Evolutionary conservation across 1,140 invertebrate genomes (phyloP).

Genomic region (Heliconius eleuchia): DNA sequence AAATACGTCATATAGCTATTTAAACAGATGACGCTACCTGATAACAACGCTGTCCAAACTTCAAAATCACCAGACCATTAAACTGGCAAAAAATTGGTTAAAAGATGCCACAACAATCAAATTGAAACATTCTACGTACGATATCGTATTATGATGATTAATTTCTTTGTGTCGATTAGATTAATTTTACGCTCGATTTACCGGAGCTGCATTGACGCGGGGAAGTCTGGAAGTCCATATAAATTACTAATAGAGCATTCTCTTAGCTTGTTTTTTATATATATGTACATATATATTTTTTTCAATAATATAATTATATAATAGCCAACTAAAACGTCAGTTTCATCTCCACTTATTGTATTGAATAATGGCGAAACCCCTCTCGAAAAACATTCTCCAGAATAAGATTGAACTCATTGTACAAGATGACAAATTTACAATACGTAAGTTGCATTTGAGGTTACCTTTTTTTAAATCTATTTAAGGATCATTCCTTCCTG

Average conservation of each 20-base stretch:
- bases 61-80: slow-evolving; percentile 16
- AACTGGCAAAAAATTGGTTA: slow-evolving; percentile 12
- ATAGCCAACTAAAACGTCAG: too few relatives aligned
- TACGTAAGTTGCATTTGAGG: too few relatives aligned
- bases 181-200: slow-evolving; percentile 14
- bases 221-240: not conserved
- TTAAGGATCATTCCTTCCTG: too few relatives aligned
- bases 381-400: too few relatives aligned
- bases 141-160: slow-evolving; percentile 11
- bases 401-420: too few relatives aligned
- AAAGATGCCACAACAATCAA: slow-evolving; percentile 7
- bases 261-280: not conserved
- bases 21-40: not conserved
- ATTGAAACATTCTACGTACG: not conserved
- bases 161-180: slow-evolving; percentile 14
- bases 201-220: not conserved
- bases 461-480: too few relatives aligned
- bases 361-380: too few relatives aligned
- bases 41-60: not conserved
- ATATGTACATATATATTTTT: not conserved
- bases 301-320: too few relatives aligned
- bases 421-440: too few relatives aligned
- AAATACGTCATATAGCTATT: not conserved
- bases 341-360: too few relatives aligned
- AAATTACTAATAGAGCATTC: not conserved